Base-by-base conservation (phyloP, 2,888 invertebrate species). In the Drosophila setosimentum region DNA sequence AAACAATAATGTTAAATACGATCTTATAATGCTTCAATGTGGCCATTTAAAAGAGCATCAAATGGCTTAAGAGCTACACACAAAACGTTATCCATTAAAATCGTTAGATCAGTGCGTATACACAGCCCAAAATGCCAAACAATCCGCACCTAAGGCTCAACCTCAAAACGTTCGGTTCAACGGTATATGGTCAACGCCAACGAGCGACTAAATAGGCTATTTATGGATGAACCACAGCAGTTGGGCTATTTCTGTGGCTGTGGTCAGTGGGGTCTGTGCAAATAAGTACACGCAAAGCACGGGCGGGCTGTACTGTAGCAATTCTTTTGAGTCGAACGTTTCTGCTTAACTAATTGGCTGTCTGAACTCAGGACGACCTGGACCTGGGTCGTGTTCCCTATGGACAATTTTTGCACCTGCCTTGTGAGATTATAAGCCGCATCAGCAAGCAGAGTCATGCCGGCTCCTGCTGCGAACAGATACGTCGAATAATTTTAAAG, bases 321-420 rank as follows among this genome's bases (percentile, higher is more conserved):
- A 24, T 24, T 24, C 24, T 67, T 70, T 85, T 76, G 73, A 78
- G 90, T 67, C 64, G 62, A 66, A 86, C 77, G 78, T 82, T 90
- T 88, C 82, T 82, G 90, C 88, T 88, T 88, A 90, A 85, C 83
- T 85, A 85, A 85, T 85, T 85, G 85, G 85, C 77, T 75, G 69
- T 60, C 80, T 75, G 73, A 48, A 55, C 27, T 27, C 73, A 55
- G 74, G 29, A 45, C 21, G 29, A 45, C 21, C 37, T 58, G 50
- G 48, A 51, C 33, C 13, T 49, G 48, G 13, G 45, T 48, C 40
- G 21, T 58, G 65, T 59, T 66, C 53, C 62, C 80, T 35, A 21
- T 58, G 51, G 57, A 37, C 61, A 42, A 66, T 50, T 61, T 64
- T 49, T 61, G 60, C 16, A 35, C 40, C 49, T 50, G 58, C n/a